Base-by-base conservation (phyloP, 1,140 invertebrate species). In the Pseudomyrmex flavicornis region DNA sequence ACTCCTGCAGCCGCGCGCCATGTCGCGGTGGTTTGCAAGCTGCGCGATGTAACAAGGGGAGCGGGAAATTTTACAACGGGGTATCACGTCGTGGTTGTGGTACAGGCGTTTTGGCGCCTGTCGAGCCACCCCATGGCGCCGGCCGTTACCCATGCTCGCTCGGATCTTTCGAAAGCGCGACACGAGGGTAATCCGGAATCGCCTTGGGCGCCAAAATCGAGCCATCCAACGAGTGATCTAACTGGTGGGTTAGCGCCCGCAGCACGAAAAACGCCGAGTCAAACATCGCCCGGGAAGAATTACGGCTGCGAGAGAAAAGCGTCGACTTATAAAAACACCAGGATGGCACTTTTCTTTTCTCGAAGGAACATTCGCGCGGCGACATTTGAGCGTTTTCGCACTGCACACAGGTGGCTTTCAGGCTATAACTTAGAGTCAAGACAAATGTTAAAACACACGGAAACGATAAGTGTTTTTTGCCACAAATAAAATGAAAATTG, bases 231-330 rank as follows among this genome's bases (percentile, higher is more conserved):
- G 20, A 15, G 22, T 62, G 70, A 76, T 83, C 88, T 88, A 82
- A 68, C 62, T 85, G 87, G 20, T 54, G 50, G 58, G 46, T 83
- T 74, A 70, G 52, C 58, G 56, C 69, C 35, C 80, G 56, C 80
- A 68, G 48, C 48, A 35, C 63, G 54, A 22, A 79, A 66, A 68
- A 63, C 58, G 82, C 85, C 88, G 90, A 92, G 87, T 91, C 88
- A 91, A 92, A 92, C 88, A 92, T 66, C 85, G 62, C 26, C 76
- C 72, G 76, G 82, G 77, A 88, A 84, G 86, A 91, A 86, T 91
- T 91, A 92, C 87, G 84, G 74, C 70, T 13, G 7, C 50, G 10
- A 9, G 50, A 26, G 54, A 12, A 73, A 86, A 20, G 13, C n/a
- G 59, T 59, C n/a, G 52, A 46, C 46, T 61, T 63, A 56, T 52